Evolutionary conservation across 2,113 vertebrate genomes (phyloP), one percentile per base, ranked within the genome.

Genomic region (Rhynchopsitta pachyrhyncha): DNA sequence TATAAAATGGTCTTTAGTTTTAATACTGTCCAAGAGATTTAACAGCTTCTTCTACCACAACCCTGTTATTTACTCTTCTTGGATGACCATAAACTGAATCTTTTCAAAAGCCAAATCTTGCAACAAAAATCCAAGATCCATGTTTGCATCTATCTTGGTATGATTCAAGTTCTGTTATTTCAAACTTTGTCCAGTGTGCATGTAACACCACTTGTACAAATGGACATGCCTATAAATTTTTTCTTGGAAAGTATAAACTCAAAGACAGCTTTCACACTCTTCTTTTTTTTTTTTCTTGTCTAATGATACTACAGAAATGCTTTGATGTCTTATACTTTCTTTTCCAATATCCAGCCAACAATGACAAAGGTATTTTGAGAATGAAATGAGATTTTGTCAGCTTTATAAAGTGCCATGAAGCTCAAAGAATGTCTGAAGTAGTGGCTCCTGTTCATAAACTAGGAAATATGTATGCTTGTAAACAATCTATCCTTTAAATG

Each of bases 161-260:
- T n/a, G 24, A 62, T n/a, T 53, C 46, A 71, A 25, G 7, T 41
- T 59, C 5, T 49, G 68, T 5, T 28, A 11, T 73, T 79, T 67
- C n/a, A 42, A 73, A 49, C 28, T 68, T 68, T n/a, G 17, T n/a
- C 18, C 18, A 66, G 11, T 19, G 11, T 35, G 11, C 0, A 0
- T n/a, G 17, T 31, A 62, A 57, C 28, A 60, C 6, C 8, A 41
- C 28, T 70, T 67, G 23, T 24, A 82, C 4, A 52, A 59, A 91
- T 17, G 4, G 13, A 74, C 5, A 39, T 2, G 1, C 1, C 9
- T 7, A 17, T 1, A 53, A 11, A 4, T 12, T 24, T 68, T 64
- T 69, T 52, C 31, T 60, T 49, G 6, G 7, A 42, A 79, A 85
- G 6, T 8, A 42, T 20, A 47, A 68, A 64, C 28, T 49, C 55